These are phyloP conservation scores for Remorina albescens DNA, from an alignment of 2,797 vertebrate genomes.

Conservation along the genomic window DNA sequence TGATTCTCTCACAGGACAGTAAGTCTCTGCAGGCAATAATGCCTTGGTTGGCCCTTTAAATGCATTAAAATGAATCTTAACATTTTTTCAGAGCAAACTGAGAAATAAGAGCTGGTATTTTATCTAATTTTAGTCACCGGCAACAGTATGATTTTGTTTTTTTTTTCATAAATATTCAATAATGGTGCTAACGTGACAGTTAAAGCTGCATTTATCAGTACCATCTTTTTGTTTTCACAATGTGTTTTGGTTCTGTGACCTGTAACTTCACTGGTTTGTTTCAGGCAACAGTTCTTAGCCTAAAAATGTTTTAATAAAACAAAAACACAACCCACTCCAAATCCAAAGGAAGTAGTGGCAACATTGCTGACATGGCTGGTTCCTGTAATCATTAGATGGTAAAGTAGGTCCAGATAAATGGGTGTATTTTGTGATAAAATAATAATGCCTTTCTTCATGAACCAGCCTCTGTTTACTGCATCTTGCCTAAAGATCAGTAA, in stretches of 20 bases:
- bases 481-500: no score
- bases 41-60: slow-evolving; percentile 51
- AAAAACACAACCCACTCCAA: no score
- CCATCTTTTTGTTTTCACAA: no score
- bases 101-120: slow-evolving; percentile 18
- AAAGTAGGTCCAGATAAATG: no score
- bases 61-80: slow-evolving; percentile 36
- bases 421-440: no score
- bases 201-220: background rate
- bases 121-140: background rate
- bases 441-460: no score
- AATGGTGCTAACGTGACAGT: background rate
- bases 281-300: background rate
- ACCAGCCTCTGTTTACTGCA: no score
- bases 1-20: slow-evolving; percentile 41
- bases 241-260: background rate
- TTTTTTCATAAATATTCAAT: background rate
- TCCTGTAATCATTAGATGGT: no score
- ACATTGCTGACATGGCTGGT: no score
- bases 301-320: no score
- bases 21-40: slow-evolving; percentile 52
- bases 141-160: background rate
- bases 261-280: background rate
- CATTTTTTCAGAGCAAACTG: slow-evolving; percentile 42
- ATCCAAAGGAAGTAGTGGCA: no score